Percentiles rank a stretch among this genome's conserved stretches.
Evolutionary conservation across 92 coral and sea anemone genomes (phyloP).

Genomic region (Umimayanthus kanabou): DNA sequence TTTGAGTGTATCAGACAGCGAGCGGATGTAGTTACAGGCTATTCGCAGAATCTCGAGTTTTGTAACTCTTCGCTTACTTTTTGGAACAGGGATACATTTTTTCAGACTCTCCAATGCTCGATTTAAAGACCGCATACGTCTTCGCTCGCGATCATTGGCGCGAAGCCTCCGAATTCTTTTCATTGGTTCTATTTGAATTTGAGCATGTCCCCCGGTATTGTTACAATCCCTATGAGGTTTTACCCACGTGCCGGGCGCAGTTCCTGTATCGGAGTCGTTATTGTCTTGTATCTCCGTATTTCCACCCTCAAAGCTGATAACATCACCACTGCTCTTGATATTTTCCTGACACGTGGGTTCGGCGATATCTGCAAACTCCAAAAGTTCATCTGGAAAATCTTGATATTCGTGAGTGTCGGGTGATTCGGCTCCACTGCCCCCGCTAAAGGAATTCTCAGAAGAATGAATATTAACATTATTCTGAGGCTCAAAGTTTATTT

Average conservation of each 20-base stretch:
- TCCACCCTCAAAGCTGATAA: constrained; percentile 8
- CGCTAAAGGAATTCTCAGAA: constrained; percentile 16
- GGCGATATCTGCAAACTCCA: constrained; percentile 29
- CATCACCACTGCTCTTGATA: constrained; percentile 1
- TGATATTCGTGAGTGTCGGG: constrained; percentile 16
- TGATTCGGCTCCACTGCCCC: constrained; percentile 1
- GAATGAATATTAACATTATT: not conserved
- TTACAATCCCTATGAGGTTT: constrained; percentile 50
- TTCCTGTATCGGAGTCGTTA: constrained; percentile 42
- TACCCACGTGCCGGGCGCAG: constrained; percentile 66
- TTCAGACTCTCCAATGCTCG: constrained; percentile 94
- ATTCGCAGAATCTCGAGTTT: constrained; percentile 94
- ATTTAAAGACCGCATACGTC: constrained; percentile 93
- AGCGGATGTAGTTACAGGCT: constrained; percentile 94
- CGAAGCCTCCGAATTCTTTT: constrained; percentile 98
- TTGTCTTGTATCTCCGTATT: constrained; percentile 34
- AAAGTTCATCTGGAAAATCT: constrained; percentile 28
- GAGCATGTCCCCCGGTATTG: constrained; percentile 51
- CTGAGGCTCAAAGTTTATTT: not conserved
- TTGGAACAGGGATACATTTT: constrained; percentile 96
- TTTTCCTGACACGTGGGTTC: constrained; percentile 35
- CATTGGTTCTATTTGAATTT: constrained; percentile 79
- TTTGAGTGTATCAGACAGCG: constrained; percentile 92
- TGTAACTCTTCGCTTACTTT: constrained; percentile 93
- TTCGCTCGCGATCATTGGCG: constrained; percentile 97